phyloP scores from a whole-genome alignment of 2,888 invertebrate species.

The Drosophila algonquin region DNA sequence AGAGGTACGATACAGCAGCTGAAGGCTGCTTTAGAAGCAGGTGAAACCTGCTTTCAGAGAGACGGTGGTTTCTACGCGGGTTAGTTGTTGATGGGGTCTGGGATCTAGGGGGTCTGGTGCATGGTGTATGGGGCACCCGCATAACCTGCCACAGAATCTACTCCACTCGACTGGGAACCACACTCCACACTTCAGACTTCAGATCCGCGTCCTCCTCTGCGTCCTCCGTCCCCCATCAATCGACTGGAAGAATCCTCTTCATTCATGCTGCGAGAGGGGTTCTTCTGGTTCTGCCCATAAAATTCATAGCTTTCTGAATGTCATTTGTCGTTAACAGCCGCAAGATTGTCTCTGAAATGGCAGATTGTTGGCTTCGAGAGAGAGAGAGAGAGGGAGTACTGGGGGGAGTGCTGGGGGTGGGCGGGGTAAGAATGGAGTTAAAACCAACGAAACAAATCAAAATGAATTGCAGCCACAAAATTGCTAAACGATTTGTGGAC shows the following conservation, averaged over 20 bases:
- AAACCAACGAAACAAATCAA: slow-evolving; percentile 28
- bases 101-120: no score
- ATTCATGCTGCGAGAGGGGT: slow-evolving; percentile 54
- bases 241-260: slow-evolving; percentile 17
- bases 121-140: slow-evolving; percentile 51
- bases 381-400: slow-evolving; percentile 6
- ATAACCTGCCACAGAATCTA: slow-evolving; percentile 42
- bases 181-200: slow-evolving; percentile 14
- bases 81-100: neutral
- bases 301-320: slow-evolving; percentile 75
- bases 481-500: slow-evolving; percentile 17
- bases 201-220: neutral
- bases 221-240: slow-evolving; percentile 15
- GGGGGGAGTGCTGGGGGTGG: no score
- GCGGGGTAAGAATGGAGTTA: no score
- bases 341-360: slow-evolving; percentile 65
- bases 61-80: neutral
- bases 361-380: neutral
- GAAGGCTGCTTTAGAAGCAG: slow-evolving; percentile 29
- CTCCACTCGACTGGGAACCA: slow-evolving; percentile 28
- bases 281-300: slow-evolving; percentile 55
- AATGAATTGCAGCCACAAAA: slow-evolving; percentile 39
- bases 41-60: slow-evolving; percentile 38
- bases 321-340: slow-evolving; percentile 73
- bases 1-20: neutral